A percentile compares a stretch with the other conserved stretches of the same genome.
phyloP scores from a whole-genome alignment of 2,888 invertebrate species.

The Patella caerulea region DNA sequence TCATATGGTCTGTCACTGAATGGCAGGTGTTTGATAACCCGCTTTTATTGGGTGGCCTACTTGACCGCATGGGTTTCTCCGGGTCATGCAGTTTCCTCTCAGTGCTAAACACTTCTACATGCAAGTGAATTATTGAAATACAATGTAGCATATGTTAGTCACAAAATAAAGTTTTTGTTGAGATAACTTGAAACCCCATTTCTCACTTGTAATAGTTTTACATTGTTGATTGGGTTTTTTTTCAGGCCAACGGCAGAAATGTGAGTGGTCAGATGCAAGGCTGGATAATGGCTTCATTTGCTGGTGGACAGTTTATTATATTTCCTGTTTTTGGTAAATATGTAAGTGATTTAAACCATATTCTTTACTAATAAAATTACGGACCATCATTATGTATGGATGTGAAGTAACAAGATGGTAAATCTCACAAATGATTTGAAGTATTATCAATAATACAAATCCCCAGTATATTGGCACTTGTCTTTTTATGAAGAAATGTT shows the following conservation, averaged over 20 bases:
- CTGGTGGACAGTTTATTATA: conserved; percentile 20
- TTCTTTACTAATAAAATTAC: not conserved
- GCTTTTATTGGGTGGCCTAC: too few relatives aligned
- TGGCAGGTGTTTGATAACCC: too few relatives aligned
- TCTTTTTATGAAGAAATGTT: not conserved
- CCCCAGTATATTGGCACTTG: not conserved
- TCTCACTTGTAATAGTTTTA: too few relatives aligned
- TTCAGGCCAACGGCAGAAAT: conserved; percentile 15
- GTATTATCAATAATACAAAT: too few relatives aligned
- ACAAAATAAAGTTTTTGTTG: too few relatives aligned
- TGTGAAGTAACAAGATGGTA: not conserved
- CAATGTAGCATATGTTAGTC: too few relatives aligned
- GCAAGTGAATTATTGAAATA: too few relatives aligned
- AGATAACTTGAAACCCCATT: too few relatives aligned
- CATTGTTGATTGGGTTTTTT: not conserved
- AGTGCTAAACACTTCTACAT: too few relatives aligned
- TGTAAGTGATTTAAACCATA: conserved; percentile 11
- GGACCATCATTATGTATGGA: not conserved
- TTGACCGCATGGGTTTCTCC: too few relatives aligned
- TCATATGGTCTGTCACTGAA: too few relatives aligned
- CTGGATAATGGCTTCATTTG: conserved; percentile 22
- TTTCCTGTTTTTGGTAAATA: conserved; percentile 21
- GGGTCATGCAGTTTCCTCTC: too few relatives aligned
- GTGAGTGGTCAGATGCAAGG: conserved; percentile 10
- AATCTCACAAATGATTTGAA: not conserved